phyloP scores from a whole-genome alignment of 1,140 invertebrate species.

The Nixonia krombeini region DNA sequence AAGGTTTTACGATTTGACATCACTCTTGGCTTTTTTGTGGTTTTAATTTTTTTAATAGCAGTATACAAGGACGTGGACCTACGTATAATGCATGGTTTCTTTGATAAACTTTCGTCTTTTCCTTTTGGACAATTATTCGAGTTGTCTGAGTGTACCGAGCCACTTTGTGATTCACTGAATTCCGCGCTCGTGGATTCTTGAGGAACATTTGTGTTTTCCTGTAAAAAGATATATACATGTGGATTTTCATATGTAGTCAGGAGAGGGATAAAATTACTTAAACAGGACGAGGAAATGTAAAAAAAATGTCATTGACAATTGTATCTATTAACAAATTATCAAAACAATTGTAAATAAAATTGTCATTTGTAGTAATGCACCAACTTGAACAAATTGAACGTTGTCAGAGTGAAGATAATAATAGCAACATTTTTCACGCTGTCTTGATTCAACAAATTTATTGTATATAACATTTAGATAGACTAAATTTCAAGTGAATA shows the following conservation, averaged over 20 bases:
- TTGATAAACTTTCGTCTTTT: constrained; percentile 38
- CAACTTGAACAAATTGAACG: no score
- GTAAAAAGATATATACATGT: constrained; percentile 4
- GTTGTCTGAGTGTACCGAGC: constrained; percentile 28
- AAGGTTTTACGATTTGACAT: constrained; percentile 45
- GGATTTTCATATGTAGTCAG: background rate
- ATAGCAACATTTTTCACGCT: no score
- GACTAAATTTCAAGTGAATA: no score
- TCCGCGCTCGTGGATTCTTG: constrained; percentile 37
- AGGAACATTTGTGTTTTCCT: constrained; percentile 7
- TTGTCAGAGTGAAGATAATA: no score
- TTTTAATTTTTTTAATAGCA: constrained; percentile 52
- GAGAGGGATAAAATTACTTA: background rate
- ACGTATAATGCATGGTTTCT: constrained; percentile 46
- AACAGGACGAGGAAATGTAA: no score
- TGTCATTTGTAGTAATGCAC: no score
- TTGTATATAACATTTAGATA: no score
- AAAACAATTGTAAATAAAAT: no score
- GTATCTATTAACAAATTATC: no score
- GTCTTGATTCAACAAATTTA: no score
- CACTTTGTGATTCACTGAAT: constrained; percentile 30
- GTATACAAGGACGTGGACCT: constrained; percentile 47
- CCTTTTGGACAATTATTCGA: constrained; percentile 23
- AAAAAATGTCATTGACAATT: no score
- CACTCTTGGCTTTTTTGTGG: constrained; percentile 50